phyloP scores from a whole-genome alignment of 1,140 invertebrate species.

The Lasioglossum baleicum region DNA sequence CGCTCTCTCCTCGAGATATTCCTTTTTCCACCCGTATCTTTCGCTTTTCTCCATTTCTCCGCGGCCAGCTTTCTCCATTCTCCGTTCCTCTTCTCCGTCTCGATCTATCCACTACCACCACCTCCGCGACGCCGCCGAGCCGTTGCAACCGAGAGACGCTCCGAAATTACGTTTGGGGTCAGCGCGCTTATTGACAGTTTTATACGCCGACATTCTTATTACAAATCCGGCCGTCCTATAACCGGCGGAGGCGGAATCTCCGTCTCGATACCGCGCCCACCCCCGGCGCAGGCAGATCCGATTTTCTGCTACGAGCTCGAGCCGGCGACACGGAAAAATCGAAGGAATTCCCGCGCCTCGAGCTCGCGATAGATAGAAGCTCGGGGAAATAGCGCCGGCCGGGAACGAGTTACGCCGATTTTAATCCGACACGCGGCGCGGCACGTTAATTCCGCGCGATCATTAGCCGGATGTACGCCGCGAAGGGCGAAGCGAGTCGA shows the following conservation, averaged over 20 bases:
- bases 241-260: slow-evolving; percentile 25
- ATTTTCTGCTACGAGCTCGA: slow-evolving; percentile 17
- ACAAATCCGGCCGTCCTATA: slow-evolving; percentile 62
- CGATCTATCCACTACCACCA: neutral
- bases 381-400: neutral
- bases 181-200: slow-evolving; percentile 72
- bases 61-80: neutral
- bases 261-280: neutral
- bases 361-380: too few relatives aligned
- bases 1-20: neutral
- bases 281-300: slow-evolving; percentile 8
- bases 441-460: too few relatives aligned
- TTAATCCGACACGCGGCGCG: too few relatives aligned
- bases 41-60: neutral
- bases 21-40: too few relatives aligned
- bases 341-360: neutral
- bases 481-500: too few relatives aligned
- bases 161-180: slow-evolving; percentile 68
- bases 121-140: neutral
- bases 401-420: too few relatives aligned
- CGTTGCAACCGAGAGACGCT: slow-evolving; percentile 54
- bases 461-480: too few relatives aligned
- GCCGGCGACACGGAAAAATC: slow-evolving; percentile 28
- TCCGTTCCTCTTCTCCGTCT: slow-evolving; percentile 1
- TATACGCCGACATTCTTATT: slow-evolving; percentile 69